Base-by-base conservation (phyloP, 1,140 invertebrate species). In the Drosophila murphyi region DNA sequence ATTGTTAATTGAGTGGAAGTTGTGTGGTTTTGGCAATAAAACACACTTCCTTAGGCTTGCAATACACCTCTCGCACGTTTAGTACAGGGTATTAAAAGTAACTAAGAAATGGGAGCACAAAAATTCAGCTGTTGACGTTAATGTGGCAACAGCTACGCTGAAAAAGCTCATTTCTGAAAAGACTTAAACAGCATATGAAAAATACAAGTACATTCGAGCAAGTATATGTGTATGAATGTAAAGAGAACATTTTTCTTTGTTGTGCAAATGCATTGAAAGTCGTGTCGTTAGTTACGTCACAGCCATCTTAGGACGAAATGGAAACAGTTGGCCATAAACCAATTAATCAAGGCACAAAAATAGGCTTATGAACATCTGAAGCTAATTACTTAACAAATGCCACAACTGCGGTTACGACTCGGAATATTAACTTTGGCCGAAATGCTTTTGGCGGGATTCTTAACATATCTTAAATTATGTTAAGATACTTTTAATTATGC, bases 121-220 rank as follows among this genome's bases (percentile, higher is more conserved):
- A 82, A 71, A 71, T 74, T 48, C 79, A 82, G 74, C 52, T 78
- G 76, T 31, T 76, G 76, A 78, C 59, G 80, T 82, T 82, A 82
- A 82, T 82, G 80, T 82, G 70, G 51, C 71, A 78, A 78, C 65
- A 69, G 78, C 78, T 68, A 76, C 61, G 72, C 76, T 56, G 61
- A 76, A 72, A 47, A 64, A 64, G 43, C 59, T 47, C 32, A 55
- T 55, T 45, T 29, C 32, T 34, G n/a, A 10, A 59, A 45, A 64
- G 20, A 10, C 20, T 10, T 12, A 60, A 28, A 54, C 47, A 8
- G 56, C 48, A 63, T 62, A 62, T 52, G 47, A 20, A 55, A 29
- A 10, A 51, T 29, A 47, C 5, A 43, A 8, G 31, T 50, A 60
- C 7, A 54, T 65, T 55, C 28, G 28, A 51, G 4, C 7, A 10